Evolutionary conservation across 2,888 invertebrate genomes (phyloP), one percentile per base, ranked within the genome.

Genomic region (Caprella mutica): DNA sequence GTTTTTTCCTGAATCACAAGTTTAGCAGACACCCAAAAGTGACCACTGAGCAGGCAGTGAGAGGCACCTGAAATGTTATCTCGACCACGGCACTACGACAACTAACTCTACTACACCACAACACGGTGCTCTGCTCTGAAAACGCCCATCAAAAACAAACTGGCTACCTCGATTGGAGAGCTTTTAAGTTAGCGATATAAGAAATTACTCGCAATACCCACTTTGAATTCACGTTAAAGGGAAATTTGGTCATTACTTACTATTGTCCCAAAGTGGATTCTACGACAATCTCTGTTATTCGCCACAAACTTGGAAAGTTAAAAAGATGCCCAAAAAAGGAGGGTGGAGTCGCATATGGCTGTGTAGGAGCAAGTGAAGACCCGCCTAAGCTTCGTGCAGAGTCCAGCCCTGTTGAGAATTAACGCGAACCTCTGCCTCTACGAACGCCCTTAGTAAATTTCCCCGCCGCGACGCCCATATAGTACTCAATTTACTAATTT

Each of bases 311-410:
- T 48, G 29, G 19, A 48, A 48, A 48, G 48, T 48, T 27, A 55
- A 55, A 55, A 38, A 44, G 46, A 55, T 55, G 55, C 43, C 55
- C 55, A 55, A 55, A 55, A 44, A 55, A 44, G 55, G 55, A 19
- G 55, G 55, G 46, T 46, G 46, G 46, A 46, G 46, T 46, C 46
- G 46, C 35, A 24, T 29, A 30, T 21, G 30, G 48, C 24, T 53
- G 55, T 55, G 55, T 55, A 46, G 55, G 55, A 55, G 55, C 44
- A 44, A 46, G 46, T 19, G 48, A 19, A 27, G 48, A 30, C 48
- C 27, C 48, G 48, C 48, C 48, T 30, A 30, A 48, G 30, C 9
- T 33, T 8, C 33, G 9, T 33, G 8, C 29, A 27, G 6, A 19
- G 48, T 23, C 48, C 30, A 30, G 48, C 48, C 48, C 29, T 48